These are phyloP conservation scores for Myrmecophaga tridactyla DNA, from an alignment of 2,113 vertebrate genomes.

Conservation along the genomic window DNA sequence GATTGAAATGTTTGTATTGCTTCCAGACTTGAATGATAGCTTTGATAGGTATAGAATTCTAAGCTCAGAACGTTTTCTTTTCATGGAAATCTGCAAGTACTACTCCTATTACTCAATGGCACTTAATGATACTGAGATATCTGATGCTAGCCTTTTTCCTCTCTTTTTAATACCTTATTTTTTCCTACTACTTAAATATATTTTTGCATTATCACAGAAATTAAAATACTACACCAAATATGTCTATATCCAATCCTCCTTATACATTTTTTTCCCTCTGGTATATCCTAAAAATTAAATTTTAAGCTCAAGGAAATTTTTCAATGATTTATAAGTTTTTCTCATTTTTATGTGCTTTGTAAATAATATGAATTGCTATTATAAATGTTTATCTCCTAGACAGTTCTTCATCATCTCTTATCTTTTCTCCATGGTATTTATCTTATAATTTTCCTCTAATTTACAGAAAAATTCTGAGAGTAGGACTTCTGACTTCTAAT, in stretches of 20 bases:
- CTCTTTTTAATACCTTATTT: background rate
- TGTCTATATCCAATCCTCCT: background rate
- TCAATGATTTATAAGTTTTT: background rate
- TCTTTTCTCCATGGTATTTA: background rate
- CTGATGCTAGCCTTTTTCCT: background rate
- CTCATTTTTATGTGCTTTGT: background rate
- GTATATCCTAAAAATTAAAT: background rate
- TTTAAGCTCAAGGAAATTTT: background rate
- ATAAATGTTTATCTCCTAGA: background rate
- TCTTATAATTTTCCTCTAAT: background rate
- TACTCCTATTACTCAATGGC: background rate
- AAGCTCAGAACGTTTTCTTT: constrained; percentile 32
- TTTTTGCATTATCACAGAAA: background rate
- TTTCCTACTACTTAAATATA: background rate
- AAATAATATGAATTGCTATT: background rate
- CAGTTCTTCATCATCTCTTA: background rate
- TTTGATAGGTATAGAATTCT: background rate
- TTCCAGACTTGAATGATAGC: background rate
- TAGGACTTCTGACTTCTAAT: background rate
- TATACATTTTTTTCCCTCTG: background rate
- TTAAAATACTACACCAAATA: background rate
- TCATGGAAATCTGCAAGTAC: background rate
- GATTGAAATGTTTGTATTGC: background rate
- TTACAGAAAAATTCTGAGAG: background rate
- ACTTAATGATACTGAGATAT: background rate